phyloP scores from a whole-genome alignment of 2,888 invertebrate species.

The Agriotes lineatus region DNA sequence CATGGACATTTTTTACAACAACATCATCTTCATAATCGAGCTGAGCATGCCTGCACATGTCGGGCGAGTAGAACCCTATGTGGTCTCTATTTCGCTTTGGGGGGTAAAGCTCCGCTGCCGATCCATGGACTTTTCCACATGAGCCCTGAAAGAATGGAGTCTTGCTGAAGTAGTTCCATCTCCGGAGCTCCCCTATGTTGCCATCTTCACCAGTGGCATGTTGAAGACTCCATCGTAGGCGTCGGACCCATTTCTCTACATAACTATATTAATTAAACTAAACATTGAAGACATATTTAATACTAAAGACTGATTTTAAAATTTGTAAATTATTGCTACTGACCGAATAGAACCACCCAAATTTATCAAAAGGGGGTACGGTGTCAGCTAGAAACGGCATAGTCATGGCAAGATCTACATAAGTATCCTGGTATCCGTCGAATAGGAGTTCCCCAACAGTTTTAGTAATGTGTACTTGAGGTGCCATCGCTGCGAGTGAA shows the following conservation, averaged over 20 bases:
- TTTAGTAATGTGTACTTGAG: slow-evolving; percentile 72
- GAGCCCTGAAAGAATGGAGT: slow-evolving; percentile 68
- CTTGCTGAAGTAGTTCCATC: slow-evolving; percentile 78
- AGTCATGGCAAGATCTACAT: slow-evolving; percentile 76
- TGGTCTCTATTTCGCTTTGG: slow-evolving; percentile 71
- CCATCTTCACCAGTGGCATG: slow-evolving; percentile 77
- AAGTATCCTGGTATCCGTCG: slow-evolving; percentile 82
- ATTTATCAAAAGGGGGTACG: slow-evolving; percentile 76
- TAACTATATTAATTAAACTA: slow-evolving; percentile 42
- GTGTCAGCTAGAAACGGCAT: slow-evolving; percentile 68
- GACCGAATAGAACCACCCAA: slow-evolving; percentile 88
- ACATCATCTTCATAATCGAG: slow-evolving; percentile 74
- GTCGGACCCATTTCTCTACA: slow-evolving; percentile 81
- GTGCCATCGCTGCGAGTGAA: slow-evolving; percentile 70
- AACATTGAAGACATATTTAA: too few species aligned
- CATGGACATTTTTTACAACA: slow-evolving; percentile 71
- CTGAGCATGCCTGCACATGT: slow-evolving; percentile 79
- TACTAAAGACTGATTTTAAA: neutral
- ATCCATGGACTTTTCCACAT: slow-evolving; percentile 77
- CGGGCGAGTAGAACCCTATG: slow-evolving; percentile 78
- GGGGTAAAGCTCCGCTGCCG: slow-evolving; percentile 85
- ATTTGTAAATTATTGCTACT: slow-evolving; percentile 39
- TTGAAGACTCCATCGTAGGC: slow-evolving; percentile 82
- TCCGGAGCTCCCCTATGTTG: slow-evolving; percentile 77
- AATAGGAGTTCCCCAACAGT: slow-evolving; percentile 80